phyloP scores from a whole-genome alignment of 1,140 invertebrate genomes.

The Drosophila littoralis region DNA sequence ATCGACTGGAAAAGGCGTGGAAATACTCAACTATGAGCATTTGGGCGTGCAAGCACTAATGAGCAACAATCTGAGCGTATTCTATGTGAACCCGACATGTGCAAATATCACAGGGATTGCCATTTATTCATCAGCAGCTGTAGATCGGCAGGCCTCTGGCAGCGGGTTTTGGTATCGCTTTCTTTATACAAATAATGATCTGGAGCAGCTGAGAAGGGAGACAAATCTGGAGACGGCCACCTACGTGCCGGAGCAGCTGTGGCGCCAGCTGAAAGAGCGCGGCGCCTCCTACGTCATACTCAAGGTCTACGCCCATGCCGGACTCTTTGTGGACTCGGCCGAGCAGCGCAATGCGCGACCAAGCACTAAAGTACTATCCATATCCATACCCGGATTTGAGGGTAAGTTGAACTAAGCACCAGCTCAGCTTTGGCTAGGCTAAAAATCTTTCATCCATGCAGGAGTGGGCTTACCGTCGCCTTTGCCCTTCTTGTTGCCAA shows the following conservation, averaged over 20 bases:
- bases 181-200: slow-evolving; percentile 50
- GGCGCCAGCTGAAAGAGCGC: slow-evolving; percentile 22
- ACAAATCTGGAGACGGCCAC: slow-evolving; percentile 53
- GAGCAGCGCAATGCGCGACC: slow-evolving; percentile 33
- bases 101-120: slow-evolving; percentile 68
- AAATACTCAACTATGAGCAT: slow-evolving; percentile 20
- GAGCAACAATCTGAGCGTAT: slow-evolving; percentile 66
- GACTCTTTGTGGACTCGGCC: slow-evolving; percentile 68
- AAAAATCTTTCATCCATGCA: slow-evolving; percentile 12
- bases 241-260: slow-evolving; percentile 58
- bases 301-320: slow-evolving; percentile 71
- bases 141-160: neutral
- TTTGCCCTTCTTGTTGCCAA: slow-evolving; percentile 60
- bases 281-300: slow-evolving; percentile 54
- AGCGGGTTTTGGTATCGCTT: slow-evolving; percentile 59
- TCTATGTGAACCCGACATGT: slow-evolving; percentile 72
- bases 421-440: neutral
- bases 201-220: slow-evolving; percentile 37
- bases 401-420: slow-evolving; percentile 37
- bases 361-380: slow-evolving; percentile 66
- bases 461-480: slow-evolving; percentile 40
- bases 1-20: slow-evolving; percentile 11
- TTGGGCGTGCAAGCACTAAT: slow-evolving; percentile 61
- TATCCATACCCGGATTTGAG: slow-evolving; percentile 67
- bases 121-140: slow-evolving; percentile 30